These are phyloP conservation scores for Labeo calbasu DNA, from an alignment of 2,797 vertebrate genomes.

Conservation along the genomic window DNA sequence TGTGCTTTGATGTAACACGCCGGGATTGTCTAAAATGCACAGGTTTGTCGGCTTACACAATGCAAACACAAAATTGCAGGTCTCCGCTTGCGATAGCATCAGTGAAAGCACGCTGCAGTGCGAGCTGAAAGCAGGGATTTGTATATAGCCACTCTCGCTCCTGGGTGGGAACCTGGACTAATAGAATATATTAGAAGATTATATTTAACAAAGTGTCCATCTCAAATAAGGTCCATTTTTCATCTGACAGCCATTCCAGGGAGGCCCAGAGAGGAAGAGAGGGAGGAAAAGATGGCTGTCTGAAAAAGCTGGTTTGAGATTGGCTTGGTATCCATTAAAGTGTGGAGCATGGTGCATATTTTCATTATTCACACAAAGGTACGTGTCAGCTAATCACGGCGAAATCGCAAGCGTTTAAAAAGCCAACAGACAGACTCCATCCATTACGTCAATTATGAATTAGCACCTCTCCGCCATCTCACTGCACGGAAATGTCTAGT, in stretches of 20 bases:
- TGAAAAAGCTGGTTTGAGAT: conserved; percentile 69
- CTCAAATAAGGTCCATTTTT: conserved; percentile 83
- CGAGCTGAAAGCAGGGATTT: conserved; percentile 41
- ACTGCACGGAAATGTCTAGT: conserved; percentile 80
- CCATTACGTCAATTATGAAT: conserved; percentile 92
- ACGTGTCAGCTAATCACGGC: conserved; percentile 83
- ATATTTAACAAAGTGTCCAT: conserved; percentile 79
- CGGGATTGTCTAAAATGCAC: conserved; percentile 47
- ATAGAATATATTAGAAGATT: conserved; percentile 67
- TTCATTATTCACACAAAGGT: conserved; percentile 88
- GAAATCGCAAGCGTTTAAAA: conserved; percentile 86
- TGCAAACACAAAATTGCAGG: conserved; percentile 54
- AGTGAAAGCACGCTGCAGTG: conserved; percentile 26
- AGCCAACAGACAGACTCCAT: conserved; percentile 87
- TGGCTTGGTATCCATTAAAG: conserved; percentile 81
- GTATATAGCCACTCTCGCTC: conserved; percentile 36
- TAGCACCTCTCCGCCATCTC: conserved; percentile 82
- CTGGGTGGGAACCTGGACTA: conserved; percentile 51
- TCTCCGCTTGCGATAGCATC: conserved; percentile 41
- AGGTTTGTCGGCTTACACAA: conserved; percentile 50
- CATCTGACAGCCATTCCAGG: conserved; percentile 82
- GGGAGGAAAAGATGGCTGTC: conserved; percentile 71
- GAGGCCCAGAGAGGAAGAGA: conserved; percentile 78
- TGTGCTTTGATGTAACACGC: conserved; percentile 55
- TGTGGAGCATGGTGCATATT: conserved; percentile 78